A percentile compares a stretch with the other conserved stretches of the same genome.
These are phyloP conservation scores for Microctonus hyperodae DNA, from an alignment of 2,888 invertebrate species.

Conservation along the genomic window DNA sequence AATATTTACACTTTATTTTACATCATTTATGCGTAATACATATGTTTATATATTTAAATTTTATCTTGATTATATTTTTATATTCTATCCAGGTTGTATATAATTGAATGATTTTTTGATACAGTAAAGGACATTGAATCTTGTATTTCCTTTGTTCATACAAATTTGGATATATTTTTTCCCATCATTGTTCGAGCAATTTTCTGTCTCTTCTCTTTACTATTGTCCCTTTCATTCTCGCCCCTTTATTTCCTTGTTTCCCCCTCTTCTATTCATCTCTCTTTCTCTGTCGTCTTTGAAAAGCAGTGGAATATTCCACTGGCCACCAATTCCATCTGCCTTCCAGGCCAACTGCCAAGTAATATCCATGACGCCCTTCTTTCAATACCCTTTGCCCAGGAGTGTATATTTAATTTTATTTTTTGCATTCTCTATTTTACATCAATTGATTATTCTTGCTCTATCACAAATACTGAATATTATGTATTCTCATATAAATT, in stretches of 20 bases:
- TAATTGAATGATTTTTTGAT: neutral
- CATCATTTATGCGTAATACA: no score
- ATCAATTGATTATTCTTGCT: neutral
- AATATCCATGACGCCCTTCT: slow-evolving; percentile 18
- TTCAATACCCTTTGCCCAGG: slow-evolving; percentile 14
- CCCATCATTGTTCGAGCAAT: neutral
- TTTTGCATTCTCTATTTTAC: neutral
- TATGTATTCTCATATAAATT: no score
- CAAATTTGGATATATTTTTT: neutral
- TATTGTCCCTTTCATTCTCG: slow-evolving; percentile 12
- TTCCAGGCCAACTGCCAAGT: slow-evolving; percentile 22
- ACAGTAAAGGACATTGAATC: neutral
- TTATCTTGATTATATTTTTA: no score
- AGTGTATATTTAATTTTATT: slow-evolving; percentile 5
- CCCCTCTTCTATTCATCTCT: slow-evolving; percentile 13
- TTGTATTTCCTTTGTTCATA: neutral
- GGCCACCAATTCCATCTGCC: slow-evolving; percentile 28
- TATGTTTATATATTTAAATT: no score
- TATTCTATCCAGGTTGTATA: no score
- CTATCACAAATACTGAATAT: no score
- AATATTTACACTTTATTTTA: no score
- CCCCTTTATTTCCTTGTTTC: no score
- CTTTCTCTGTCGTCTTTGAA: slow-evolving; percentile 3
- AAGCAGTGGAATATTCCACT: slow-evolving; percentile 42
- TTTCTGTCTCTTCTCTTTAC: neutral